Conservation (phyloP, 1,140 invertebrate species). For the Ericerus pela region DNA sequence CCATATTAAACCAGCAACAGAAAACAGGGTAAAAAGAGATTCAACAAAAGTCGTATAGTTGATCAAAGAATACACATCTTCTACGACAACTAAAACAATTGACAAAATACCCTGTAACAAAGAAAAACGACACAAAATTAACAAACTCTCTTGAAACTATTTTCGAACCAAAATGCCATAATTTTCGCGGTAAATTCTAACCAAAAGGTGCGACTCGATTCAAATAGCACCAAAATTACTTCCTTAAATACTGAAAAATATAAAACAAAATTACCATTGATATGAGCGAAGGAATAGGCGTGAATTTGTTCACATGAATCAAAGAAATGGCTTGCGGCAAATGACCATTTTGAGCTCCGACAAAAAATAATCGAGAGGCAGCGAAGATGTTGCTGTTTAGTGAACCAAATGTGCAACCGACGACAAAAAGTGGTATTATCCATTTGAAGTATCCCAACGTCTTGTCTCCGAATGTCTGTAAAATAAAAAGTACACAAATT, state of each 20-base stretch:
- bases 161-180: too few relatives aligned
- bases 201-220: too few relatives aligned
- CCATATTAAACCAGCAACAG: conserved; percentile 73
- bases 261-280: conserved; percentile 78
- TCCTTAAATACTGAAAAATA: too few relatives aligned
- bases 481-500: conserved; percentile 17
- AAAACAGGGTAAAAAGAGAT: conserved; percentile 78
- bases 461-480: conserved; percentile 63
- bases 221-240: too few relatives aligned
- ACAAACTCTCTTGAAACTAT: too few relatives aligned
- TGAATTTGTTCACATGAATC: conserved; percentile 68
- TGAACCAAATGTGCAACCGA: conserved; percentile 73
- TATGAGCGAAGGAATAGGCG: conserved; percentile 79
- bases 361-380: conserved; percentile 74
- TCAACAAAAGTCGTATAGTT: conserved; percentile 90
- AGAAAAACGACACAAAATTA: conserved; percentile 21
- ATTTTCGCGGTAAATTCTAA: too few relatives aligned
- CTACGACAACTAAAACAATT: conserved; percentile 59
- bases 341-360: conserved; percentile 79
- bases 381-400: conserved; percentile 79
- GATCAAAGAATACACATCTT: conserved; percentile 79
- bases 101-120: conserved; percentile 61
- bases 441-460: conserved; percentile 62
- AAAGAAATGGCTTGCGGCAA: conserved; percentile 73
- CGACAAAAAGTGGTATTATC: conserved; percentile 77